These are phyloP conservation scores for Flabesymbios commensalis DNA, from an alignment of 2,888 invertebrate genomes.

Conservation along the genomic window DNA sequence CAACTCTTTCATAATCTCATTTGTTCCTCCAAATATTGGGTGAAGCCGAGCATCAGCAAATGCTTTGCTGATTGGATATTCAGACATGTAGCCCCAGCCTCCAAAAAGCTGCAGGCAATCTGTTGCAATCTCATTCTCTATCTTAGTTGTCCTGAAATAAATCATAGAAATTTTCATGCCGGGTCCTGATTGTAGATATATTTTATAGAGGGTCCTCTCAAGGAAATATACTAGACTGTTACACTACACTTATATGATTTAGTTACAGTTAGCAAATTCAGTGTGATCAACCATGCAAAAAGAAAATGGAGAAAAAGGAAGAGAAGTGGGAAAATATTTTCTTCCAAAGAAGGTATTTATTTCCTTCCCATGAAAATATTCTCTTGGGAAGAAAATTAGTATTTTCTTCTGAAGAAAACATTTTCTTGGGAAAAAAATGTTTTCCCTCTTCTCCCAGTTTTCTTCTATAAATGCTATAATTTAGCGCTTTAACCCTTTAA, in stretches of 20 bases:
- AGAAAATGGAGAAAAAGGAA: too few relatives aligned
- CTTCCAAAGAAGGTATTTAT: too few relatives aligned
- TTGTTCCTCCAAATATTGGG: conserved; percentile 63
- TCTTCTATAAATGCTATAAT: not conserved
- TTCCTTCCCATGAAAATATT: too few relatives aligned
- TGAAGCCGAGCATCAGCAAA: conserved; percentile 62
- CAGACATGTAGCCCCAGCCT: conserved; percentile 64
- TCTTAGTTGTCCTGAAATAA: conserved; percentile 55
- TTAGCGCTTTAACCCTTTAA: too few relatives aligned
- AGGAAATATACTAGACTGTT: not conserved
- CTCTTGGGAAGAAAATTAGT: too few relatives aligned
- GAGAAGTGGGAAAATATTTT: too few relatives aligned
- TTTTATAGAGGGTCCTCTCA: not conserved
- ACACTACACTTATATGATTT: not conserved
- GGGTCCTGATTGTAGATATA: too few relatives aligned
- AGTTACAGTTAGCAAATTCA: not conserved
- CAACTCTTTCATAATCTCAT: conserved; percentile 64
- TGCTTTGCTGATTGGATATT: conserved; percentile 61
- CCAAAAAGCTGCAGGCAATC: conserved; percentile 63
- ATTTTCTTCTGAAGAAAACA: too few relatives aligned
- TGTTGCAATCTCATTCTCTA: conserved; percentile 60
- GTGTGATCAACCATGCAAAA: too few relatives aligned
- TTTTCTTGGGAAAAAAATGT: not conserved
- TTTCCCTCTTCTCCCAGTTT: not conserved
- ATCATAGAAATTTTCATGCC: not conserved